Evolutionary conservation across 1,140 invertebrate genomes (phyloP), one percentile per base, ranked within the genome.

Genomic region (Orius insidiosus): DNA sequence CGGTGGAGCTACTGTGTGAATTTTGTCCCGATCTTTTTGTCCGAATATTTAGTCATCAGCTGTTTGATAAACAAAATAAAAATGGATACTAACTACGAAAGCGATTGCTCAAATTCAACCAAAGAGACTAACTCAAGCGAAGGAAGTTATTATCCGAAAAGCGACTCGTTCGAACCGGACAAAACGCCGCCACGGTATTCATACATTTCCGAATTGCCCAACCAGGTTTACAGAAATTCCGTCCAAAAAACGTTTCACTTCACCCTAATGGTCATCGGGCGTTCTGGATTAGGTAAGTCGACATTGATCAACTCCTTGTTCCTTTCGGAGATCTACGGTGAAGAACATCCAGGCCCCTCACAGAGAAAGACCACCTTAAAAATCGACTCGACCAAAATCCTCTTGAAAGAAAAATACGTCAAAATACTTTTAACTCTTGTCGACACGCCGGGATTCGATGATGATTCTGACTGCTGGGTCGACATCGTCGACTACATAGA

Each of bases 191-290:
- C 24, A 7, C 24, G 24, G 7, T 24, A 24, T 24, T 24, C 24
- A 24, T 85, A 85, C 43, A 89, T 88, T 60, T 85, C 89, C 42
- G 97, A 96, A 68, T 69, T 98, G 52, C 95, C 95, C 18, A 97
- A 98, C 66, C 95, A 98, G 67, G 90, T 98, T 4, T 96, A 97
- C 64, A 74, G 95, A 37, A 96, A 97, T 66, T 90, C 94, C 31
- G 93, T 98, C n/a, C 98, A 98, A 66, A 86, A 86, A 61, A 95
- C 95, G 42, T 99, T 99, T 60, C 94, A 98, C 59, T 98, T 98
- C 64, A 98, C 93, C 4, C 69, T 98, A 11, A 98, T 99, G 95
- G 93, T 98, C 53, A 95, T 98, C 50, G 95, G 95, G 54, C 90
- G 95, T 67, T 90, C 89, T 16, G 95, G 94, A 8, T 68, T 97